Evolutionary conservation across 1,140 invertebrate genomes (phyloP).

Genomic region (Glossosoma conforme): DNA sequence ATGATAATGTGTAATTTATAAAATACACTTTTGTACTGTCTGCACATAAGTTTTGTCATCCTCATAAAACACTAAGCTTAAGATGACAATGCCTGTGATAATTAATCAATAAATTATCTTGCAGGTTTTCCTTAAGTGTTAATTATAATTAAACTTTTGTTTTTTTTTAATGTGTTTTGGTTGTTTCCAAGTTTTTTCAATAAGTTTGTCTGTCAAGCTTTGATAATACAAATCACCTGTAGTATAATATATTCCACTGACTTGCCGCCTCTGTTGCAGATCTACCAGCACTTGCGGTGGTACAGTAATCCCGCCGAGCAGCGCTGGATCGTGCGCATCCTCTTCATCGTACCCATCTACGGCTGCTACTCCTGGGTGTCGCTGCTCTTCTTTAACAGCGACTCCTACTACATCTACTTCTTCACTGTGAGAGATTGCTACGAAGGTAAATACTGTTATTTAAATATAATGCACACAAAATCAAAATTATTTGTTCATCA

Average conservation of each 20-base stretch:
- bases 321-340: conserved; percentile 96
- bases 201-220: too few relatives aligned
- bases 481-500: too few relatives aligned
- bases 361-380: conserved; percentile 98
- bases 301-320: conserved; percentile 95
- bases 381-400: conserved; percentile 95
- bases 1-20: too few relatives aligned
- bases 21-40: too few relatives aligned
- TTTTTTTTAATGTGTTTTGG: neutral
- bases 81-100: too few relatives aligned
- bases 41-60: too few relatives aligned
- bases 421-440: conserved; percentile 99
- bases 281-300: conserved; percentile 92
- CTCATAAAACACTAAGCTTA: too few relatives aligned
- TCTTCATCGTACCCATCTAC: conserved; percentile 99
- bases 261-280: conserved; percentile 78
- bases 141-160: neutral
- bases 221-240: too few relatives aligned
- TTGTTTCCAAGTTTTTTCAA: neutral
- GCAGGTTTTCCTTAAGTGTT: neutral
- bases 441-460: conserved; percentile 79
- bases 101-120: neutral
- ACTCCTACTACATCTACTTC: conserved; percentile 98
- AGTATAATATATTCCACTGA: too few relatives aligned
- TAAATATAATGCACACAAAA: too few relatives aligned